phyloP scores from a whole-genome alignment of 2,113 vertebrate genomes.

The Parus major region DNA sequence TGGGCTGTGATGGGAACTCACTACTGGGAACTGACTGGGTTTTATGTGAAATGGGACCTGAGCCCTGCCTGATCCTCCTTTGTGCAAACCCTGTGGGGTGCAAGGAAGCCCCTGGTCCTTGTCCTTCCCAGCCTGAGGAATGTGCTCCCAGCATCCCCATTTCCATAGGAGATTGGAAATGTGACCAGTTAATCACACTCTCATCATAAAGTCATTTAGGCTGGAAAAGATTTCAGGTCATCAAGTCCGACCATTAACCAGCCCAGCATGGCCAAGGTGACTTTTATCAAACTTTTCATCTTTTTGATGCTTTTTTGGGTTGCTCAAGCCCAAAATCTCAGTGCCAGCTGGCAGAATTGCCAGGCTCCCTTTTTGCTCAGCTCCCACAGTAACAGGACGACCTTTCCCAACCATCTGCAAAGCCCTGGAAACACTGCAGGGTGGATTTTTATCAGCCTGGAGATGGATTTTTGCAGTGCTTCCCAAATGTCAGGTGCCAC shows the following conservation, averaged over 20 bases:
- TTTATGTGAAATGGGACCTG: not conserved
- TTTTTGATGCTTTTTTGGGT: not conserved
- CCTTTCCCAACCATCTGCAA: constrained; percentile 37
- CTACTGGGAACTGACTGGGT: not conserved
- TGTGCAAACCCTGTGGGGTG: not conserved
- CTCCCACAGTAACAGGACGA: not conserved
- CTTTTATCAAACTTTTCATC: not conserved
- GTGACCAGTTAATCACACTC: not conserved
- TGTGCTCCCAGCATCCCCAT: not conserved
- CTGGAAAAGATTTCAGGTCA: not conserved
- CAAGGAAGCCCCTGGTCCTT: not conserved
- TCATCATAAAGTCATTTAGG: not conserved
- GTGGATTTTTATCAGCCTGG: not conserved
- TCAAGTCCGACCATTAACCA: not conserved
- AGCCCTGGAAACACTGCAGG: not conserved
- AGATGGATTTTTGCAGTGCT: not conserved
- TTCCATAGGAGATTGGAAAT: rapidly evolving
- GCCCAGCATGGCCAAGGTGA: not conserved
- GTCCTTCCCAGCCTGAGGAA: not conserved
- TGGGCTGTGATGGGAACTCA: not conserved
- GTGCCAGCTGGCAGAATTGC: not conserved
- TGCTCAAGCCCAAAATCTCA: not conserved
- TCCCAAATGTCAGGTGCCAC: constrained; percentile 19
- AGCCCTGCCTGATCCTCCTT: not conserved
- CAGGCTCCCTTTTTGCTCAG: not conserved